Percentiles rank a stretch among this genome's conserved stretches.
phyloP scores from a whole-genome alignment of 2,797 vertebrate species.

The Hydrolagus colliei region DNA sequence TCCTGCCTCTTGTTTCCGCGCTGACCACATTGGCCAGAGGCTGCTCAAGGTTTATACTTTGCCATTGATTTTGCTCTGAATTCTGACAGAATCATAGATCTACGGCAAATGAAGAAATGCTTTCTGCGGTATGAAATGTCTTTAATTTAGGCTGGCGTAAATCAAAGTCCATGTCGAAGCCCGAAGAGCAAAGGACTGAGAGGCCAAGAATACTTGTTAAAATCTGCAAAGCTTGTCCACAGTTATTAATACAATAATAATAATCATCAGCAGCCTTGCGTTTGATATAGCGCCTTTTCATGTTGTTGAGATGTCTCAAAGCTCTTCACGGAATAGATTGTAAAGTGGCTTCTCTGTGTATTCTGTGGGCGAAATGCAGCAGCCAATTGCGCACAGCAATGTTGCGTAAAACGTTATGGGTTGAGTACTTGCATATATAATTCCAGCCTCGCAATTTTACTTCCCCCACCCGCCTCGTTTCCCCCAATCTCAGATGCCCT shows the following conservation, averaged over 20 bases:
- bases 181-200: constrained; percentile 32
- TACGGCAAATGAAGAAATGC: constrained; percentile 79
- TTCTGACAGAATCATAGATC: constrained; percentile 98
- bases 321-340: too few species aligned
- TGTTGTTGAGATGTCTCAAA: too few species aligned
- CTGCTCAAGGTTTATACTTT: constrained; percentile 68
- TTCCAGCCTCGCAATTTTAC: neutral
- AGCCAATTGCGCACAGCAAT: too few species aligned
- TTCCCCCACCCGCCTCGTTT: neutral
- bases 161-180: constrained; percentile 64
- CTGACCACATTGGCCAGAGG: constrained; percentile 70
- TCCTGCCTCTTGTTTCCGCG: constrained; percentile 65
- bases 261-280: too few species aligned
- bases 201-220: constrained; percentile 50
- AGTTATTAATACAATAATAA: neutral
- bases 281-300: too few species aligned
- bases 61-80: constrained; percentile 94
- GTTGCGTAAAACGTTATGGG: neutral
- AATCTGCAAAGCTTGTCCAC: neutral
- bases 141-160: constrained; percentile 66
- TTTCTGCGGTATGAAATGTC: constrained; percentile 71
- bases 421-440: neutral
- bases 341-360: too few species aligned
- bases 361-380: too few species aligned
- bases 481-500: neutral